Evolutionary conservation across 2,113 vertebrate genomes (phyloP), one percentile per base, ranked within the genome.

Genomic region (Triplophysa rosa): DNA sequence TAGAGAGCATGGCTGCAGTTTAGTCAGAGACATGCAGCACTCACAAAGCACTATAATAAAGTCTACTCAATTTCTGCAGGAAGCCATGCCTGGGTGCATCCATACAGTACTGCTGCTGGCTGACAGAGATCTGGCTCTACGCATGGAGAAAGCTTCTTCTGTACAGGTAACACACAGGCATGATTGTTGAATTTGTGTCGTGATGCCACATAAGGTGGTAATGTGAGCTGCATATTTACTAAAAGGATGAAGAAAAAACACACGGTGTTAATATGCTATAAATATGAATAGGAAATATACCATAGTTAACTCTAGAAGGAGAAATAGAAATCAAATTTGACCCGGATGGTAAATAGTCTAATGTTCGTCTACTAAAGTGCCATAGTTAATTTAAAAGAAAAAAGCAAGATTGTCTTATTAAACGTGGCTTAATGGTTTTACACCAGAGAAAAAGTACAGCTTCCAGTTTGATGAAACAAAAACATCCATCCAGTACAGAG

Each of bases 61-160:
- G 24, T 23, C 42, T 75, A 17, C 52, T 70, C 6, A 56, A 9
- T 78, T 63, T 78, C 56, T 11, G n/a, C 59, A 93, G 92, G 90
- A 92, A 11, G 75, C 83, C 62, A 67, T 86, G 49, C 93, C 95
- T 9, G 91, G 88, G 7, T 94, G 91, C 0, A 90, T 98, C 77
- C 91, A 95, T 65, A 87, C 90, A 17, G 90, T 95, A 13, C 83
- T 98, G 13, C 84, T 98, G 49, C 87, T 98, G 64, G 86, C 91
- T 24, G 93, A 94, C 82, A 91, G 91, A 85, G 94, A 96, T 72
- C 80, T 90, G 9, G 29, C 82, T 49, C 82, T 92, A 17, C 90
- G 89, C 69, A 52, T 89, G 80, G 93, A 95, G 78, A 93, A 91
- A 81, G 89, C 91, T 54, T 83, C 91, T 1, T 86, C 87, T 17